These are phyloP conservation scores for Talpa occidentalis DNA, from an alignment of 2,113 vertebrate genomes.

Conservation along the genomic window DNA sequence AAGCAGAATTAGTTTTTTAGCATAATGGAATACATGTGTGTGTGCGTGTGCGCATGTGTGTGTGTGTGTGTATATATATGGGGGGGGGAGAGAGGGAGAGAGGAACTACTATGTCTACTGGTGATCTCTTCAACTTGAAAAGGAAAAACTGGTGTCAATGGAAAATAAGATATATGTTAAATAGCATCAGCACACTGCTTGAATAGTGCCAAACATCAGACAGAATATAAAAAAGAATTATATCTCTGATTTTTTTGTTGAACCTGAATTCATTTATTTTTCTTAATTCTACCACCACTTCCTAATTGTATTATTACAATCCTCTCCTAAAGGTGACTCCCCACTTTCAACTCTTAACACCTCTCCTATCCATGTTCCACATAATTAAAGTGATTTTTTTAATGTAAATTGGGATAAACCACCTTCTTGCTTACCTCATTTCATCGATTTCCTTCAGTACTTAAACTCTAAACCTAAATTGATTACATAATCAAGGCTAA, in stretches of 20 bases:
- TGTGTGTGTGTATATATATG: too few relatives aligned
- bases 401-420: not conserved
- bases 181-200: not conserved
- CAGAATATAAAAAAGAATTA: not conserved
- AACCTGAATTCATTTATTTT: not conserved
- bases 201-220: not conserved
- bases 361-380: not conserved
- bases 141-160: not conserved
- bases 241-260: not conserved
- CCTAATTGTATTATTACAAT: not conserved
- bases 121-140: not conserved
- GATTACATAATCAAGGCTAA: not conserved
- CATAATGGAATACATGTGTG: constrained; percentile 1
- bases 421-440: not conserved
- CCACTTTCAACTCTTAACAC: not conserved
- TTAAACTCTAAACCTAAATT: not conserved
- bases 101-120: not conserved
- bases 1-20: constrained; percentile 60
- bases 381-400: not conserved
- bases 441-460: not conserved
- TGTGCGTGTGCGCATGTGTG: too few relatives aligned
- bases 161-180: not conserved
- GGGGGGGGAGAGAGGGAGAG: too few relatives aligned
- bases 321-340: not conserved
- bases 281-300: not conserved